A percentile compares a stretch with the other conserved stretches of the same genome.
These are phyloP conservation scores for Nicator chloris DNA, from an alignment of 2,113 vertebrate genomes.

Conservation along the genomic window DNA sequence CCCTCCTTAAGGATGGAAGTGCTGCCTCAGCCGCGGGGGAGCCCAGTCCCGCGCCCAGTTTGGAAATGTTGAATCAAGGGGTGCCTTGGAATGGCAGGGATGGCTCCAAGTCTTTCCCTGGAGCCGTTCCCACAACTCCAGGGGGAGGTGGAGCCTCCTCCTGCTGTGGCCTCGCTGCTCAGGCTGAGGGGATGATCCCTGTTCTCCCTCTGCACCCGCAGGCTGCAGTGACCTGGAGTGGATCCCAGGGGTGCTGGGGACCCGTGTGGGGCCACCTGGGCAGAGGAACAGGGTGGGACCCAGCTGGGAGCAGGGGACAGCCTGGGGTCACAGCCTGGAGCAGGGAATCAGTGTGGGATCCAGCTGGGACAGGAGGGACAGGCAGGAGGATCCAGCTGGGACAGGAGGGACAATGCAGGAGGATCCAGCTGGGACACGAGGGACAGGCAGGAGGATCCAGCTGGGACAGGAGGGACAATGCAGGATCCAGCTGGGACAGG, in stretches of 20 bases:
- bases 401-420: fast-evolving
- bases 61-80: fast-evolving
- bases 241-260: neutral
- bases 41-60: fast-evolving
- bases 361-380: neutral
- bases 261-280: neutral
- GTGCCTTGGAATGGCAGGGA: neutral
- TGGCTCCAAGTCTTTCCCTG: neutral
- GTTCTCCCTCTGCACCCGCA: neutral
- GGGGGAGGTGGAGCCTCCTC: neutral
- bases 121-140: fast-evolving
- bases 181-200: neutral
- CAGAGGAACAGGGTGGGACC: neutral
- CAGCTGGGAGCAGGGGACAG: neutral
- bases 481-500: neutral
- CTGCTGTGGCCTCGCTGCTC: fast-evolving
- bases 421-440: too few relatives aligned
- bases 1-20: fast-evolving
- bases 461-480: neutral
- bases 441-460: neutral
- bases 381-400: neutral
- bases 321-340: neutral
- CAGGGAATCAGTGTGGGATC: neutral
- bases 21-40: neutral
- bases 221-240: neutral